Base-by-base conservation (phyloP, 2,888 invertebrate species). In the Frankliniella intonsa region DNA sequence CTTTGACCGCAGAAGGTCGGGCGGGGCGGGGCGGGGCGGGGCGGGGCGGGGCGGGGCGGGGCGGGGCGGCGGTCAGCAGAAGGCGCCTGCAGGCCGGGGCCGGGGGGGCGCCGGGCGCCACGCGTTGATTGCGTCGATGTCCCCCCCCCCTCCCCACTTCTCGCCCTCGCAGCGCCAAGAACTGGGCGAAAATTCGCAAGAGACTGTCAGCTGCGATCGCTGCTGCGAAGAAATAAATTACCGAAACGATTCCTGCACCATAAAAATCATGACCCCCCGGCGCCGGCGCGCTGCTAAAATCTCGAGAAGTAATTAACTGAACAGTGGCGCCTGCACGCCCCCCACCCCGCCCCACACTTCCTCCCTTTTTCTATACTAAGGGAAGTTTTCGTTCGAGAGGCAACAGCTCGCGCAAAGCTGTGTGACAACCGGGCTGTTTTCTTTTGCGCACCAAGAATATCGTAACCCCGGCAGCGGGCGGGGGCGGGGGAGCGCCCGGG, bases 1-100 rank as follows among this genome's bases (percentile, higher is more conserved):
- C 25, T 76, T 22, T 76, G 69, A 76, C 69, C 69, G 69, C 69
- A 76, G 69, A 22, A 76, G 69, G 69, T 76, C 69, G 25, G 14
- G 19, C 38, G 38, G 38, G 38, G 38, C 38, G 38, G 38, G 38
- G 38, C 5, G 38, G 38, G 38, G 38, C 38, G 38, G 38, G 38
- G 38, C 38, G 38, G 38, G 14, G 19, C 38, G 38, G 38, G 38
- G 38, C 38, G 38, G 38, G 38, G 38, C 5, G 38, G 38, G 38
- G 38, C 38, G 38, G 38, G 38, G 38, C 38, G 38, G 38, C 38
- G 38, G 62, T 62, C 62, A 62, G 62, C 62, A 62, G 38, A 38
- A 38, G 38, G 38, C 38, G 38, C 38, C 38, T 38, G 3, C 38
- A 2, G 38, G 38, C 38, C 38, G 38, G 38, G 38, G 38, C 38